Evolutionary conservation across 2,888 invertebrate species (phyloP), one percentile per base, ranked within the genome.

Genomic region (Vannuccia rotundouncinata): DNA sequence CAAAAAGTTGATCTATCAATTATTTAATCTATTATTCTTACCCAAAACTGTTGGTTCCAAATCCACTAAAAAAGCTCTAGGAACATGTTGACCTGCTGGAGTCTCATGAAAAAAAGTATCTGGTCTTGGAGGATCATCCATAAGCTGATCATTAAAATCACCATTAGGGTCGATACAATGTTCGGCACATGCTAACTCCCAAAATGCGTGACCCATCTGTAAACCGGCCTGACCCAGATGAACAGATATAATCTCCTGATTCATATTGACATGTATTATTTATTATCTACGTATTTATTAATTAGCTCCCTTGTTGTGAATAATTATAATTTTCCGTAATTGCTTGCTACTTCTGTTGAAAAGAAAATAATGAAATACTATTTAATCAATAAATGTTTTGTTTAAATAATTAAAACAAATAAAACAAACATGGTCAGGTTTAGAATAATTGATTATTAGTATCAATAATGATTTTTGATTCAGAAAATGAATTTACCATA

Each of bases 11-110:
- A 17, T 45, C 5, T 45, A 45, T 45, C 5, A 17, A 13, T 22
- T 22, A 13, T 66, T 22, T 66, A 66, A 5, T n/a, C 2, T 75
- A 27, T 75, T 31, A 17, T 2, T 25, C 29, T 75, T 13, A 81
- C 81, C 81, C 10, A 83, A 29, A 30, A 83, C 80, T n/a, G 82
- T 81, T 31, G 82, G 80, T 77, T 79, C 79, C 75, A 73, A 74
- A 77, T 79, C 79, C 22, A 75, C 25, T 17, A 79, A 17, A n/a
- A 79, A 29, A 28, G 79, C 31, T 2, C 79, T 5, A 22, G 79
- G 79, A 10, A 78, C 66, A 79, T 60, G 75, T 5, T 79, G 79
- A 1, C 30, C 79, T 10, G 25, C 1, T 30, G 79, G 73, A 22
- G 79, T 74, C 29, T 79, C 73, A 2, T 30, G 31, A 77, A 79